Evolutionary conservation across 2,888 invertebrate genomes (phyloP), one percentile per base, ranked within the genome.

Genomic region (Cheilosia impressa): DNA sequence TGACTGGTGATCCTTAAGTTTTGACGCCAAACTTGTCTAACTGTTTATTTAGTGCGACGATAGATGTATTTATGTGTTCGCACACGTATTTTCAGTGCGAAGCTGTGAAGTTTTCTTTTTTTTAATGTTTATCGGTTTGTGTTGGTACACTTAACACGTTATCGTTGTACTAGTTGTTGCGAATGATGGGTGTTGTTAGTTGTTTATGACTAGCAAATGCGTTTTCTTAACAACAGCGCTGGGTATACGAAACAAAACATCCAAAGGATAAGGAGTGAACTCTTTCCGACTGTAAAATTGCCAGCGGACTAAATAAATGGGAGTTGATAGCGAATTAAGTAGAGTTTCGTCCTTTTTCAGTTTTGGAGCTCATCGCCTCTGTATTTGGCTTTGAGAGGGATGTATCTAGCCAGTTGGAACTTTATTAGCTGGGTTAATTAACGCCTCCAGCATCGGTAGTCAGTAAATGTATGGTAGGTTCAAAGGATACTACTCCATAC

Each of bases 291-390:
- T 82, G 77, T 77, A 50, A 77, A 82, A 72, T 77, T 82, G 60
- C 81, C 71, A 50, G 52, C 53, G 60, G 50, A 68, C 55, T 55
- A 19, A 68, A 66, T 43, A 62, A 72, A 72, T 83, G 41, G 76
- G 71, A 72, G 77, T 72, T 63, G 72, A 83, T 82, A 62, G 60
- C 45, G 41, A 60, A 52, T 71, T 77, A 76, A 81, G 63, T 53
- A 45, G 57, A 75, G 63, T 63, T 73, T 73, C 15, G 72, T 66
- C 60, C 50, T 79, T 77, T 45, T 71, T 50, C 1, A 5, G 45
- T 27, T n/a, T 13, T 0, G 9, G 4, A 52, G 19, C 24, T 9
- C 15, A 41, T 55, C 43, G 6, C 5, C 22, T 10, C 31, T 50
- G 5, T 7, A 6, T 10, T 34, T n/a, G 43, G 17, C 10, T 58